Conservation (phyloP, 2,888 invertebrate species). For the Melanchra persicariae region DNA sequence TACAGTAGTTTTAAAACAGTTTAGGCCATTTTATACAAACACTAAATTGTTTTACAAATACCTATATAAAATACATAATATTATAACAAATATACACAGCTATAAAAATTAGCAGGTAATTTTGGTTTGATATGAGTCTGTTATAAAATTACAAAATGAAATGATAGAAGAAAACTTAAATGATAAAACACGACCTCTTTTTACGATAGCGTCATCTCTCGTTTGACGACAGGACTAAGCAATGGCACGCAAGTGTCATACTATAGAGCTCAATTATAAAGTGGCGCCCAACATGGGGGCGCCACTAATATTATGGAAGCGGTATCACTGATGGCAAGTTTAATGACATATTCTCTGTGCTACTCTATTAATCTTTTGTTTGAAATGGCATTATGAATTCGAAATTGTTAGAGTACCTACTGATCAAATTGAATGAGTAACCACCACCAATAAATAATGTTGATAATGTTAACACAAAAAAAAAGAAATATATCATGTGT, state of each 20-base stretch:
- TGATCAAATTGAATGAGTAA: neutral
- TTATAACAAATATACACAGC: neutral
- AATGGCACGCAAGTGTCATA: neutral
- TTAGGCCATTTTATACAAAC: slow-evolving; percentile 4
- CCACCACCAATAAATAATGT: slow-evolving; percentile 1
- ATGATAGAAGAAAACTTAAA: too few relatives aligned
- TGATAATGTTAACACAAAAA: too few relatives aligned
- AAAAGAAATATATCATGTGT: neutral
- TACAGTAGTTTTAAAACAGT: slow-evolving; percentile 1
- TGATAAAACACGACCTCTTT: neutral
- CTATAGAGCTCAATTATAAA: too few relatives aligned
- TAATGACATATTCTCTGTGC: too few relatives aligned
- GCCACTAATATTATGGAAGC: neutral
- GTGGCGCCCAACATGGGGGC: slow-evolving; percentile 11
- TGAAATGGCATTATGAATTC: neutral
- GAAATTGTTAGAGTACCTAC: too few relatives aligned
- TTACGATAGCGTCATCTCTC: slow-evolving; percentile 23
- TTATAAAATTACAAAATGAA: too few relatives aligned
- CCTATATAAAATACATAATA: slow-evolving; percentile 1
- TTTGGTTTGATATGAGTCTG: too few relatives aligned
- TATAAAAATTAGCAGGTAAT: too few relatives aligned
- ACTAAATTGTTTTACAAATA: neutral
- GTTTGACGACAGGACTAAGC: neutral
- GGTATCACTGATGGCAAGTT: neutral
- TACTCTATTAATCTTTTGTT: neutral